Evolutionary conservation across 1,140 invertebrate genomes (phyloP), one percentile per base, ranked within the genome.

Genomic region (fruit fly (Drosophila melanogaster)): DNA sequence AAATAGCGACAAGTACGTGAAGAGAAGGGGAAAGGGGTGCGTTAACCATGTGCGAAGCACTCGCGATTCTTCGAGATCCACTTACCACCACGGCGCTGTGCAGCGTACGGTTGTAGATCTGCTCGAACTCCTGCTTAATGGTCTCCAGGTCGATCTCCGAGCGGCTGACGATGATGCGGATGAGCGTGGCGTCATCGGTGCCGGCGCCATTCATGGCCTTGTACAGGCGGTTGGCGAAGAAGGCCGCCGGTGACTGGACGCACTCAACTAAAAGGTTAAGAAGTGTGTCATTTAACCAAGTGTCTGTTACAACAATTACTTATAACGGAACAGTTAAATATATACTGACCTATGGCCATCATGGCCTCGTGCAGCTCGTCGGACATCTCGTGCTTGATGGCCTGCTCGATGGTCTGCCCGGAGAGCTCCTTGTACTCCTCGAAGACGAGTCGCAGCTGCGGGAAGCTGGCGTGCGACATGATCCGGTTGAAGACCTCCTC

Each of bases 141-240:
- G 94, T 93, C 17, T 92, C 94, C 76, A 96, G 93, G 93, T 96
- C 96, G 50, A 95, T 93, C 93, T 97, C 96, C 40, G 94, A 94
- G 59, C 96, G 94, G 73, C 94, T 94, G 2, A 96, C 95, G 58
- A 97, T 92, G 61, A 97, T 94, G 15, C 96, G 93, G 54, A 97
- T 95, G 51, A 97, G 93, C 2, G 94, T 95, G 14, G 93, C 91
- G 81, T 97, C 96, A 90, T 96, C 94, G 8, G 96, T 97, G 35
- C 96, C 96, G 19, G 93, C 73, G 0, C 96, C 95, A 67, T 94
- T 94, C 95, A 97, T 96, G 10, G 96, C 94, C 46, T 94, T 93
- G 51, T 96, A 93, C n/a, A 97, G 92, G 2, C 94, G 93, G 55
- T 94, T 94, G 57, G 96, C 96, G 93, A 96, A 97, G 91, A 95